Conservation (phyloP, 2,113 vertebrate species). For the Dasypus novemcinctus region DNA sequence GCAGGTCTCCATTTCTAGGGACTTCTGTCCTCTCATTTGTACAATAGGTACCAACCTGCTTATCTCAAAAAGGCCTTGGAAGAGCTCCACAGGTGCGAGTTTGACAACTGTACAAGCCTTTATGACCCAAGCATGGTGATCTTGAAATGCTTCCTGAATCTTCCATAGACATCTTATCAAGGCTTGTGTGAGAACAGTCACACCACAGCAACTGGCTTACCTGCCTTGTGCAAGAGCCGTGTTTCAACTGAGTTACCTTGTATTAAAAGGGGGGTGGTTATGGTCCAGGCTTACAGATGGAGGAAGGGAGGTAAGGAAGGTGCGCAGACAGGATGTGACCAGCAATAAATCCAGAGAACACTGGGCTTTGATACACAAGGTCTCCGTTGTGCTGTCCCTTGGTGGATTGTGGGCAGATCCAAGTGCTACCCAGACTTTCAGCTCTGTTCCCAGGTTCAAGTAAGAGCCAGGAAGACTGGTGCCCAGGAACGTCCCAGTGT, state of each 20-base stretch:
- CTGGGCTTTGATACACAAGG: not conserved
- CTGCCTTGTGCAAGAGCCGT: fast-evolving
- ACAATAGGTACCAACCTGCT: not conserved
- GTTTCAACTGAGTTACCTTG: no score
- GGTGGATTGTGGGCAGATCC: not conserved
- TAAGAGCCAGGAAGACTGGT: not conserved
- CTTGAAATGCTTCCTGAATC: not conserved
- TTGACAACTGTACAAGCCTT: not conserved
- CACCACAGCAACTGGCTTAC: not conserved
- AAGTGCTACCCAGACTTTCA: fast-evolving
- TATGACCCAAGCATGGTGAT: fast-evolving
- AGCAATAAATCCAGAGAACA: not conserved
- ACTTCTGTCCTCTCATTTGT: not conserved
- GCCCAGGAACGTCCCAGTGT: fast-evolving
- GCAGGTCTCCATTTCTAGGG: fast-evolving
- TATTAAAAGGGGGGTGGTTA: fast-evolving
- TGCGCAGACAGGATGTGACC: not conserved
- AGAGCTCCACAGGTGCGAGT: fast-evolving
- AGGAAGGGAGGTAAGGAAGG: not conserved
- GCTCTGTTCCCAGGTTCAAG: no score
- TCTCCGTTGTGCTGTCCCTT: no score
- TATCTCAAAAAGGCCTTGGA: fast-evolving
- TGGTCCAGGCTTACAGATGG: not conserved
- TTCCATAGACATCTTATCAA: fast-evolving
- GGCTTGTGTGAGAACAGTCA: no score